Evolutionary conservation across 1,140 invertebrate species (phyloP).

Genomic region (Parasteatoda tepidariorum): DNA sequence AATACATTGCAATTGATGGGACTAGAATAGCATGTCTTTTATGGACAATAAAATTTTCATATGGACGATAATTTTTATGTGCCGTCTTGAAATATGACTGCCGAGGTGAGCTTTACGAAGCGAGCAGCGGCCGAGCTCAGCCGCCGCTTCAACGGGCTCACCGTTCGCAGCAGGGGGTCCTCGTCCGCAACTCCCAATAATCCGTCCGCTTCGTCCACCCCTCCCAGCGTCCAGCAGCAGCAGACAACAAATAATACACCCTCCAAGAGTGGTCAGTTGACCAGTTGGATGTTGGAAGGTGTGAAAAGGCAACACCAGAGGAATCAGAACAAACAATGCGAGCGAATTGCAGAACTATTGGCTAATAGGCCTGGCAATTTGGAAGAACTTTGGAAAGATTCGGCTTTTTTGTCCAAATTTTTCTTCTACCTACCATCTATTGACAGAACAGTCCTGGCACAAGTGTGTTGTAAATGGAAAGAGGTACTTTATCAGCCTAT

Average conservation of each 20-base stretch:
- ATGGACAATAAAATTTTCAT: too few species aligned
- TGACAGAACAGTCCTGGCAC: constrained; percentile 81
- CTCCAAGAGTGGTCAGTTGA: background rate
- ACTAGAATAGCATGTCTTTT: too few species aligned
- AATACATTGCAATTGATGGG: background rate
- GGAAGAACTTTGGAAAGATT: constrained; percentile 83
- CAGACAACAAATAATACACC: background rate
- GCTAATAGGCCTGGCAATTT: constrained; percentile 64
- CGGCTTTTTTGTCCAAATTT: constrained; percentile 83
- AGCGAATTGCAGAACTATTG: constrained; percentile 13
- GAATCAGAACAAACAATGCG: constrained; percentile 3
- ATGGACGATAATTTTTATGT: background rate
- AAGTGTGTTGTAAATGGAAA: constrained; percentile 84
- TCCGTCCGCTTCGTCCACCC: constrained; percentile 6
- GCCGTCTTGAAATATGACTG: constrained; percentile 53
- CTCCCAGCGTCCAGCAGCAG: background rate
- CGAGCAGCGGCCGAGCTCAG: constrained; percentile 87
- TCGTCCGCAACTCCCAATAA: background rate
- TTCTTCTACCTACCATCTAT: constrained; percentile 85
- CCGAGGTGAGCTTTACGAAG: constrained; percentile 71
- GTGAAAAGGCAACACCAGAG: constrained; percentile 13
- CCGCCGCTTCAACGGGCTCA: constrained; percentile 86
- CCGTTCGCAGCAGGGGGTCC: constrained; percentile 69
- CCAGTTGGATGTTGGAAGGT: constrained; percentile 44
- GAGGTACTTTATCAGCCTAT: constrained; percentile 85